A percentile compares a stretch with the other conserved stretches of the same genome.
phyloP scores from a whole-genome alignment of 2,797 vertebrate species.

The Columba guinea region DNA sequence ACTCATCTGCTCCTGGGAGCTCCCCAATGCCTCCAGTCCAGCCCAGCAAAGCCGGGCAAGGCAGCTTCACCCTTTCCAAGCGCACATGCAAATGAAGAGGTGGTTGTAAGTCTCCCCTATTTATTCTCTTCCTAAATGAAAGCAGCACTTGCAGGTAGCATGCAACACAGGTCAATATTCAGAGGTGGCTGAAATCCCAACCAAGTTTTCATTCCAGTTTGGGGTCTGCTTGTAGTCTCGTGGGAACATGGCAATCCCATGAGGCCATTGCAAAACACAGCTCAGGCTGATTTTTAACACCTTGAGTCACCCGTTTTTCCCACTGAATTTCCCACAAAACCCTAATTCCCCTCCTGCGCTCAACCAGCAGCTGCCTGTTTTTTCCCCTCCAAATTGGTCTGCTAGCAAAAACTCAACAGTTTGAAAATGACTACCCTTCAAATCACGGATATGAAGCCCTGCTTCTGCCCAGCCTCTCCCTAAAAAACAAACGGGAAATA shows the following conservation, averaged over 20 bases:
- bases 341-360: rapidly evolving
- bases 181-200: neutral
- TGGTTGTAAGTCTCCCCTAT: rapidly evolving
- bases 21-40: rapidly evolving
- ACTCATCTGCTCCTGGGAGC: neutral
- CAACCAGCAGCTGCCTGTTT: neutral
- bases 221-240: rapidly evolving
- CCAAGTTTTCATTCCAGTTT: neutral
- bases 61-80: neutral
- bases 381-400: neutral
- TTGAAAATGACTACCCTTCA: neutral
- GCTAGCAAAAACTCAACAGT: neutral
- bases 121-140: neutral
- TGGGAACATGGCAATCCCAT: rapidly evolving
- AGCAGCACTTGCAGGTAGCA: neutral
- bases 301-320: too few relatives aligned
- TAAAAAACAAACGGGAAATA: neutral
- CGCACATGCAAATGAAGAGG: rapidly evolving
- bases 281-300: neutral
- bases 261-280: rapidly evolving
- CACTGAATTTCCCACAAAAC: neutral
- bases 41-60: rapidly evolving
- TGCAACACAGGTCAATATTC: rapidly evolving
- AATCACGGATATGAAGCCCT: neutral
- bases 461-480: neutral